These are phyloP conservation scores for Branchipolynoe longqiensis DNA, from an alignment of 2,888 invertebrate species.

Conservation along the genomic window DNA sequence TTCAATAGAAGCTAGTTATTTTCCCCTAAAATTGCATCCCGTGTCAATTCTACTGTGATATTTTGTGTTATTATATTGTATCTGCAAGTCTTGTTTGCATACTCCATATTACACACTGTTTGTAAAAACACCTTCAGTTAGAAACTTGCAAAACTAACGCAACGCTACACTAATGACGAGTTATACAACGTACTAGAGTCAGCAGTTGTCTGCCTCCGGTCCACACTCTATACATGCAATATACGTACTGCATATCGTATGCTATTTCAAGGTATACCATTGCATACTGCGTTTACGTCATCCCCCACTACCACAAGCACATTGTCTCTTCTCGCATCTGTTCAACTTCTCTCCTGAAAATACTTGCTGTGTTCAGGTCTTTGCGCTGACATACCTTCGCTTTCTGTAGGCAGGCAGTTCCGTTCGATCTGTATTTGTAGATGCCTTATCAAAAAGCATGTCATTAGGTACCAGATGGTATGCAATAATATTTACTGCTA, in stretches of 20 bases:
- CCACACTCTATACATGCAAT: too few relatives aligned
- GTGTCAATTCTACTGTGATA: conserved; percentile 41
- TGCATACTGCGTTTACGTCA: too few relatives aligned
- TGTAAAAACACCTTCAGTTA: conserved; percentile 29
- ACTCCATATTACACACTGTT: conserved; percentile 40
- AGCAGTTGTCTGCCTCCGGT: too few relatives aligned
- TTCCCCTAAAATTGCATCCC: conserved; percentile 37
- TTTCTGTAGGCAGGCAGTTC: conserved; percentile 37
- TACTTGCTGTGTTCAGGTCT: conserved; percentile 1
- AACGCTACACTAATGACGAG: too few relatives aligned
- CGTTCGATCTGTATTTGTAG: conserved; percentile 1
- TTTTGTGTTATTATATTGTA: conserved; percentile 49
- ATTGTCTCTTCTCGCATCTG: neutral
- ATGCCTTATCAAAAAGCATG: conserved; percentile 34
- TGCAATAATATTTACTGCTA: too few relatives aligned
- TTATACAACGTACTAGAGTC: too few relatives aligned
- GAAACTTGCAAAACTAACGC: too few relatives aligned
- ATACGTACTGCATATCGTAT: too few relatives aligned
- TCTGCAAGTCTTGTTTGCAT: conserved; percentile 43
- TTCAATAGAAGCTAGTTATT: conserved; percentile 36
- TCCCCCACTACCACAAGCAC: conserved; percentile 31
- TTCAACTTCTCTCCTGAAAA: neutral
- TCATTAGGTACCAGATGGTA: too few relatives aligned
- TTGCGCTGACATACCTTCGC: conserved; percentile 38
- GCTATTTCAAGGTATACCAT: too few relatives aligned